Base-by-base conservation (phyloP, 1,140 invertebrate genomes). In the Sycobia sp. region DNA sequence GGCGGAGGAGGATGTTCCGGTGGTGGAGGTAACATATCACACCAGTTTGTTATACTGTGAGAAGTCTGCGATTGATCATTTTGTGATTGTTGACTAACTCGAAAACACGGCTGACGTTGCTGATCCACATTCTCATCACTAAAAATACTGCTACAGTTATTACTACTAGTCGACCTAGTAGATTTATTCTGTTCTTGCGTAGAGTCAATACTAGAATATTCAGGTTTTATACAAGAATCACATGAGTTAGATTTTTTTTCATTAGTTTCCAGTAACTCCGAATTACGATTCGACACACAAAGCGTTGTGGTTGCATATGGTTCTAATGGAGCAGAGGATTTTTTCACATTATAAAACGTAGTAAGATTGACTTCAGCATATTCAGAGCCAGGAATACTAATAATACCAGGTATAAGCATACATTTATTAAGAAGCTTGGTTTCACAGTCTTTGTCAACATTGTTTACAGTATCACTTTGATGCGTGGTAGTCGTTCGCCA, bases 241-340 rank as follows among this genome's bases (percentile, higher is more conserved):
- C 80, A 82, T 3, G 81, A 82, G 62, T 81, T 83, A 5, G 82
- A 82, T 69, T 84, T 70, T 67, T 84, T 74, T 57, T 83, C 63
- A 66, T 76, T 68, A 27, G 82, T 73, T 67, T 84, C 69, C 77
- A 83, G 71, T 57, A 84, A 78, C 69, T 85, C 79, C 39, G 81
- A 72, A 67, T 84, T 76, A 67, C 84, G 68, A 65, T 78, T 70
- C 41, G 83, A 56, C 67, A 84, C 72, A 70, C 83, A 84, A 14
- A 91, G 77, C 43, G 91, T 92, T 1, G 92, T 93, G 0, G 91
- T 94, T 1, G 92, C 92, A 73, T 94, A 94, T 0, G 92, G 92
- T 7, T 82, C 80, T 0, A 90, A 91, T 0, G 90, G 90, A 63
- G 88, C 88, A 65, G 88, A 88, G 53, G 86, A 86, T 72, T 87